phyloP scores from a whole-genome alignment of 1,140 invertebrate genomes.

The Bombus soroeensis region DNA sequence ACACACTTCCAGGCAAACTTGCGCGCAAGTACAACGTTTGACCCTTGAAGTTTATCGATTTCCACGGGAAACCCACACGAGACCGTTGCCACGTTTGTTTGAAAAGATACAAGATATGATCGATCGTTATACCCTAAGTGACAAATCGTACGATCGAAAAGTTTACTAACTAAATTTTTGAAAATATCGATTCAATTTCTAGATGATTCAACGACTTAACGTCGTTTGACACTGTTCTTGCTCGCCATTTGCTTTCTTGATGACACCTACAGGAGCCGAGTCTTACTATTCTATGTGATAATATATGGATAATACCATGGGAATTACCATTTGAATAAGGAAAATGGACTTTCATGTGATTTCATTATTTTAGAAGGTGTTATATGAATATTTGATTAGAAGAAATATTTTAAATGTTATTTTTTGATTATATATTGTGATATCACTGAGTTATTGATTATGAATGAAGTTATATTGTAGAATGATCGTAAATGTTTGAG shows the following conservation, averaged over 20 bases:
- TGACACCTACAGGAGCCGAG: slow-evolving; percentile 21
- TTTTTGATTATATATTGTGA: background rate
- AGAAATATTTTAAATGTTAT: background rate
- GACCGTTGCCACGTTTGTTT: background rate
- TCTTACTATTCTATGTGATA: slow-evolving; percentile 1
- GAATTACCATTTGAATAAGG: background rate
- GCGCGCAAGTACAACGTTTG: slow-evolving; percentile 52
- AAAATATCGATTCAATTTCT: background rate
- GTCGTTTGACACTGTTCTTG: background rate
- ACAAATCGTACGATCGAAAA: background rate
- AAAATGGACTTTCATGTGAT: background rate
- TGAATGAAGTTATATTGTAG: background rate
- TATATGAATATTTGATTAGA: background rate
- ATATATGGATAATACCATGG: background rate
- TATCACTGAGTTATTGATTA: background rate
- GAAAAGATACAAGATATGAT: background rate
- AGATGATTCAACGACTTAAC: background rate
- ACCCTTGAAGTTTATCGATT: slow-evolving; percentile 55
- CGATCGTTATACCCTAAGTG: background rate
- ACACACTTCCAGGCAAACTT: slow-evolving; percentile 32
- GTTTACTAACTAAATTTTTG: too few species aligned
- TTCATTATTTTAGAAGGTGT: background rate
- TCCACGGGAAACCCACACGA: background rate
- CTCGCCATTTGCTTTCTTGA: slow-evolving; percentile 3
- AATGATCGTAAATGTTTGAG: background rate